Base-by-base conservation (phyloP, 2,888 invertebrate genomes). In the Volucella bombylans region DNA sequence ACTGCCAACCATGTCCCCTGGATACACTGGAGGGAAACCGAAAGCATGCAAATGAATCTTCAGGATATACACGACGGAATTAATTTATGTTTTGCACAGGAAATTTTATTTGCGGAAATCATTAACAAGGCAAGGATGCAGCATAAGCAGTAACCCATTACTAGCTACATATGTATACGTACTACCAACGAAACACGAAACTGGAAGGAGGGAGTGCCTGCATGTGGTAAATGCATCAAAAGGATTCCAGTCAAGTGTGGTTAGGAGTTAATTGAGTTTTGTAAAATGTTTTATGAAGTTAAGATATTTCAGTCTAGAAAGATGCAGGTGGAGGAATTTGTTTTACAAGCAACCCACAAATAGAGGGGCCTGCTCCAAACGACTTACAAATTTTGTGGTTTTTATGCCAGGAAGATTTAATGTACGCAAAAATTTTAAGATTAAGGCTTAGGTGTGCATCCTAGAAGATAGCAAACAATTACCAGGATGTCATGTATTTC, bases 71-170 rank as follows among this genome's bases (percentile, higher is more conserved):
- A 77, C 72, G 72, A 81, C 80, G 80, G 76, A 81, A 85, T 85
- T 81, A 85, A 85, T 85, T 85, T 85, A 85, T 85, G 76, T 81
- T 81, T 72, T 85, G 85, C 85, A 80, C 85, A 85, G 85, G 85
- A 85, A 85, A 85, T 85, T 85, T 81, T 85, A 85, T 85, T 85
- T 80, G 57, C 80, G 85, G 85, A 85, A 85, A 85, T 85, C 85
- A 85, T 85, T 85, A 85, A 85, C 72, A 85, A 77, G 76, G 80
- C 72, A 85, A 72, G 76, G 80, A 81, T 81, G 62, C 76, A 41
- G 10, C n/a, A 54, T 54, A 15, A 49, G 39, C 23, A 55, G 67
- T 43, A 11, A 18, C 6, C 8, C 10, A 14, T 39, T 57, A 39
- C 31, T 18, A 45, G 23, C 1, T 43, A 38, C 23, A 18, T 18